Base-by-base conservation (phyloP, 2,888 invertebrate genomes). In the Geotrupes spiniger region DNA sequence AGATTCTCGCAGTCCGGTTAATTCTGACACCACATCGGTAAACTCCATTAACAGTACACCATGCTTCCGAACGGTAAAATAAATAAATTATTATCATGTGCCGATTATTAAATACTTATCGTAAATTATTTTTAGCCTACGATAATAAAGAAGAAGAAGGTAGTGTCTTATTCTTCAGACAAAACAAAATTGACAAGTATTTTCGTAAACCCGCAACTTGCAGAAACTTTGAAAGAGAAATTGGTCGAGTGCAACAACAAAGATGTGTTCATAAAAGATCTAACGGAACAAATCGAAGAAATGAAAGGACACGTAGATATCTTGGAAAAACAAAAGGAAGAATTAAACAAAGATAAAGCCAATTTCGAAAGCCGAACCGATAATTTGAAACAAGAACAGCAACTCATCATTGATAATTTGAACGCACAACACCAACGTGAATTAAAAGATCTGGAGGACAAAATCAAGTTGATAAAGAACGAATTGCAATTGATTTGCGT, bases 241-340 rank as follows among this genome's bases (percentile, higher is more conserved):
- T 67, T 67, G 46, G 75, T 77, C 12, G 79, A 79, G 64, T 77
- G 78, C 51, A 73, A 75, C 51, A 75, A 75, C 53, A 79, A 79
- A 69, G 77, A 76, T 53, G 70, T 72, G 42, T 71, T 70, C 26
- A 75, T 79, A 36, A 72, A 73, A 53, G 78, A 76, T 49, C 69
- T 78, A 46, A 63, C 70, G 1, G 74, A 73, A 39, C 77, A 79
- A 58, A 64, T 79, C 29, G 77, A 79, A 52, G 76, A 76, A 40
- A 64, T 77, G 46, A 76, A 76, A 51, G 64, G 68, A n/a, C 71
- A 74, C 53, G 68, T 77, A 8, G 67, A 68, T 16, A 65, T 69
- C 45, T 56, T 78, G 2, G 72, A 73, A 53, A 66, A 68, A 16
- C 71, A 75, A 56, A 66, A 73, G 42, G 66, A 70, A 37, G 66